Conservation (phyloP, 2,113 vertebrate species). For the Numida meleagris region DNA sequence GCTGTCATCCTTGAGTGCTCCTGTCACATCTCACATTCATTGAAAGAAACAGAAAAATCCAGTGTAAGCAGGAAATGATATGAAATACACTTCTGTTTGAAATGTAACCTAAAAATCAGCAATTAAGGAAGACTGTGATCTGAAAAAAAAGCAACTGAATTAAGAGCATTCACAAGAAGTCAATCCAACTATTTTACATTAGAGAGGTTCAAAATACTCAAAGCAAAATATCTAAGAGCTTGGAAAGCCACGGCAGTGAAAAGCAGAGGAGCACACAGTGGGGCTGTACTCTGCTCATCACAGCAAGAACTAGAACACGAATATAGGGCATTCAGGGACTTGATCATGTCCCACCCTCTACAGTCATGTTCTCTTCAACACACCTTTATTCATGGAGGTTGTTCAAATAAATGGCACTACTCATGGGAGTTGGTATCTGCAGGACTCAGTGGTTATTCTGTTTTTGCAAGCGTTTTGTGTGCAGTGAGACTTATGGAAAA, state of each 20-base stretch:
- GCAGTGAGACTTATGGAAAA: not conserved
- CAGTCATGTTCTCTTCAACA: not conserved
- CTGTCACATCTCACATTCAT: not conserved
- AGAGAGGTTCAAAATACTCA: not conserved
- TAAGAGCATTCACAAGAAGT: not conserved
- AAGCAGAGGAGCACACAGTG: not conserved
- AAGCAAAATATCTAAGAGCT: not conserved
- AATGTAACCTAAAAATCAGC: not conserved
- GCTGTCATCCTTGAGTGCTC: not conserved
- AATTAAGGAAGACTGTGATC: not conserved
- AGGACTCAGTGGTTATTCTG: not conserved
- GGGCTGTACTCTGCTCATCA: not conserved
- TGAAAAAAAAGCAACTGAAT: not conserved
- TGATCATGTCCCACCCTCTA: not conserved
- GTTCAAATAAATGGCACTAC: not conserved
- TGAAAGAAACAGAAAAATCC: not conserved
- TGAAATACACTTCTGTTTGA: not conserved
- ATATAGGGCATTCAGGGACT: not conserved
- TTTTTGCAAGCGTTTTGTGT: not conserved
- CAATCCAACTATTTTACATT: not conserved
- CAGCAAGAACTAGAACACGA: not conserved
- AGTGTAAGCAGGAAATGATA: not conserved
- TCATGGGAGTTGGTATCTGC: not conserved
- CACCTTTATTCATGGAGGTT: not conserved
- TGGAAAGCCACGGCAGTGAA: not conserved